Evolutionary conservation across 1,140 invertebrate genomes (phyloP), one percentile per base, ranked within the genome.

Genomic region (Scaptomyza hsui): DNA sequence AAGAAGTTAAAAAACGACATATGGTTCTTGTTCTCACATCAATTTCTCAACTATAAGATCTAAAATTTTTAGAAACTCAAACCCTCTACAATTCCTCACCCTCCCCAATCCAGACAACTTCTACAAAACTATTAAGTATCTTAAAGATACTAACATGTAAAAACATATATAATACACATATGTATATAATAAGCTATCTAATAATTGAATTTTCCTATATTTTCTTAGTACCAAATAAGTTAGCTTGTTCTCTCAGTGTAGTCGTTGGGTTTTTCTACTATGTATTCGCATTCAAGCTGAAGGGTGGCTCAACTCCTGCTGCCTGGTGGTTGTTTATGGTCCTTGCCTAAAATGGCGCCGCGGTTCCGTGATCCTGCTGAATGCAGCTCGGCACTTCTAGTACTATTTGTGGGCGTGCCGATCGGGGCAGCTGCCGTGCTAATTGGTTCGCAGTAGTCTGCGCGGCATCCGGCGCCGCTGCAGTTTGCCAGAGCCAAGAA

Each of bases 381-480:
- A n/a, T 47, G 13, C 18, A 47, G 13, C 18, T 59, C 15, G 55
- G 16, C n/a, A 9, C 15, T 37, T 15, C 7, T 29, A 29, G 26
- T 19, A n/a, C n/a, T n/a, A 15, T 45, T 39, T 3, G 39, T 68
- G 47, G 56, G 55, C 42, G 60, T 53, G 60, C 12, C 13, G 56
- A 32, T 52, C 37, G 21, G 12, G 42, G 32, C 63, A 57, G 62
- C 74, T 76, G 60, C 48, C 41, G 24, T 59, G 21, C 72, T 80
- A 79, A 79, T 79, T 79, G 49, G 53, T 72, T n/a, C 32, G 32
- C 35, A 45, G 44, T 18, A 57, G 77, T 83, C 78, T 82, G 78
- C 53, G 19, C 52, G 55, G 53, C 67, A 78, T 82, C 78, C 78
- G 78, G 78, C 78, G 78, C 79, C 78, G 75, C 64, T 26, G 63